Conservation (phyloP, 2,888 invertebrate species). For the Brachycybe producta region DNA sequence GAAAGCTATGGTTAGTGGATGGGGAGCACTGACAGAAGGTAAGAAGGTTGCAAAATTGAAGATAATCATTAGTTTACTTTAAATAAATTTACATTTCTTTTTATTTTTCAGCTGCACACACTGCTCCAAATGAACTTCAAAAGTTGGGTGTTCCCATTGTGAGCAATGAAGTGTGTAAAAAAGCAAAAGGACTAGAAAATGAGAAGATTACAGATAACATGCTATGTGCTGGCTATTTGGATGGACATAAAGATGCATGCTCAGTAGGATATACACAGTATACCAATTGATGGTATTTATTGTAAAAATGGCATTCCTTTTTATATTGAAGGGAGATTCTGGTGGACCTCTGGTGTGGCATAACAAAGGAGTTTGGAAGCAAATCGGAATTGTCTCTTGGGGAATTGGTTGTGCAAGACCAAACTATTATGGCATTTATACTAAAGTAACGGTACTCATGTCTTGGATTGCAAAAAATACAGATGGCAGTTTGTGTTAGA, state of each 20-base stretch:
- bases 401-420: constrained; percentile 35
- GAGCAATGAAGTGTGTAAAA: constrained; percentile 9
- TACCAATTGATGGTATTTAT: background rate
- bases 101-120: constrained; percentile 1
- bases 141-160: constrained; percentile 14
- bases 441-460: constrained; percentile 5
- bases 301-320: background rate
- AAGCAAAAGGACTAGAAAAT: constrained; percentile 1
- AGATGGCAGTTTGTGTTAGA: constrained; percentile 3
- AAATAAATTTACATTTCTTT: background rate
- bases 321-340: constrained; percentile 40
- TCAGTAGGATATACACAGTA: background rate
- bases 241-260: constrained; percentile 17
- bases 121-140: constrained; percentile 3
- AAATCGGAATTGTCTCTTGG: constrained; percentile 46
- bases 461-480: constrained; percentile 10
- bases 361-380: constrained; percentile 18
- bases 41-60: background rate
- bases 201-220: constrained; percentile 12
- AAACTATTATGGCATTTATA: constrained; percentile 15
- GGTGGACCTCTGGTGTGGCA: constrained; percentile 39
- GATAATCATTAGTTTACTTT: background rate
- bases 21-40: constrained; percentile 17
- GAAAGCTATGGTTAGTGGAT: constrained; percentile 12
- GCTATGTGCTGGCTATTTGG: constrained; percentile 17